These are phyloP conservation scores for Cochlearius cochlearius DNA, from an alignment of 2,113 vertebrate genomes.

Conservation along the genomic window DNA sequence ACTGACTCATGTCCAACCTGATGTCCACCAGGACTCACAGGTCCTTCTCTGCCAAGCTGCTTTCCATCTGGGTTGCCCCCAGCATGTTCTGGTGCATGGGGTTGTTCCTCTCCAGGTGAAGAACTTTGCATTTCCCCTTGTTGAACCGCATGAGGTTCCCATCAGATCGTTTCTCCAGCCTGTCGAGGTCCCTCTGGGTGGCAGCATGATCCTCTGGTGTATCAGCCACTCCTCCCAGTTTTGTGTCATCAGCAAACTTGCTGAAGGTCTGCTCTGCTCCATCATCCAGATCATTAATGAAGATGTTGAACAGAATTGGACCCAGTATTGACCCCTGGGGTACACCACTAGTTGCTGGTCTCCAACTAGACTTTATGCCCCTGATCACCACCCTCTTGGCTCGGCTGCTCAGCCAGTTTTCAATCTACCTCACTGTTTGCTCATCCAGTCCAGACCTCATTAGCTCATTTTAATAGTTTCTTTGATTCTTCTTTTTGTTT, in stretches of 20 bases:
- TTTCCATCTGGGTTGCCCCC: background rate
- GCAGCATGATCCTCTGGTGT: background rate
- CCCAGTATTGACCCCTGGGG: background rate
- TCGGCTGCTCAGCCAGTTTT: background rate
- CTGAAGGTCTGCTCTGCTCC: background rate
- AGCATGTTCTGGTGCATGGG: accelerated
- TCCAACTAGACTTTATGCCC: background rate
- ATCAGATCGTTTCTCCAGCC: background rate
- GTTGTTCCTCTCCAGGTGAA: background rate
- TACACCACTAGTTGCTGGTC: background rate
- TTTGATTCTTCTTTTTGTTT: background rate
- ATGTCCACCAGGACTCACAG: background rate
- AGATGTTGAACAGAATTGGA: background rate
- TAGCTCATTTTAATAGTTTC: background rate
- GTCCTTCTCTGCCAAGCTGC: background rate
- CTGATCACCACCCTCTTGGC: background rate
- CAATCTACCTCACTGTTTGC: background rate
- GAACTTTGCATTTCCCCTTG: background rate
- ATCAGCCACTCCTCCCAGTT: background rate
- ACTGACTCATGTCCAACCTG: background rate
- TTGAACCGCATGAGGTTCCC: background rate
- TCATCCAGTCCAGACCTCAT: accelerated
- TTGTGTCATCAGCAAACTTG: background rate
- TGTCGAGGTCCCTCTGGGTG: background rate
- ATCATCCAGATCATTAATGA: background rate